A percentile compares a stretch with the other conserved stretches of the same genome.
Conservation (phyloP, 1,140 invertebrate species). For the Cydia strobilella region DNA sequence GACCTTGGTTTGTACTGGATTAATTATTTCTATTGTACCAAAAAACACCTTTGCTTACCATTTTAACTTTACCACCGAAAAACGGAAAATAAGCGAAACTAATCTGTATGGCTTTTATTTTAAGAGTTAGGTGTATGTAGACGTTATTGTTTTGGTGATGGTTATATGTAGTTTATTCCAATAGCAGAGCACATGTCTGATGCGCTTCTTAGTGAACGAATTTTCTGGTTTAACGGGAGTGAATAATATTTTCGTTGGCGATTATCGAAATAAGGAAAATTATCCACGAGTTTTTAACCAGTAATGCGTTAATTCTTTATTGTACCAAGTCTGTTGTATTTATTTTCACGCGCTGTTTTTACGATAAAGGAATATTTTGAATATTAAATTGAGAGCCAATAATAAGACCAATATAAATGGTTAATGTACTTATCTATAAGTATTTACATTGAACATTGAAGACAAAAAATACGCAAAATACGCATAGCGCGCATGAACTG, state of each 20-base stretch:
- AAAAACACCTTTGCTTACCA: conserved; percentile 20
- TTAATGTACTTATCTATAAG: too few relatives aligned
- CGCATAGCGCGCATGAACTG: too few relatives aligned
- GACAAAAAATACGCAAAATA: too few relatives aligned
- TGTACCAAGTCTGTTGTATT: too few relatives aligned
- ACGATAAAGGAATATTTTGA: too few relatives aligned
- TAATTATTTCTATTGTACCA: conserved; percentile 31
- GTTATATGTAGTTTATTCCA: conserved; percentile 26
- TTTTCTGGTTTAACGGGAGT: not conserved
- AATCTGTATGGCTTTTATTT: not conserved
- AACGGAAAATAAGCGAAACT: not conserved
- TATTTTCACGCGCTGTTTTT: too few relatives aligned
- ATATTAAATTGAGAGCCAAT: too few relatives aligned
- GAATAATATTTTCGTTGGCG: not conserved
- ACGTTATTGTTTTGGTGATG: not conserved
- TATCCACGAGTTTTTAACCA: too few relatives aligned
- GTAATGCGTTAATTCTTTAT: too few relatives aligned
- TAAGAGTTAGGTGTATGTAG: not conserved
- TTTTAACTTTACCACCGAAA: not conserved
- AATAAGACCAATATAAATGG: too few relatives aligned
- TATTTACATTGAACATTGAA: too few relatives aligned
- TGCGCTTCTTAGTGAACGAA: conserved; percentile 23
- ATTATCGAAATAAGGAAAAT: conserved; percentile 1
- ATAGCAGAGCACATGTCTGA: conserved; percentile 24
- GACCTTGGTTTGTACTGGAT: conserved; percentile 27